These are phyloP conservation scores for Sylvia atricapilla DNA, from an alignment of 2,113 vertebrate species.

Conservation along the genomic window DNA sequence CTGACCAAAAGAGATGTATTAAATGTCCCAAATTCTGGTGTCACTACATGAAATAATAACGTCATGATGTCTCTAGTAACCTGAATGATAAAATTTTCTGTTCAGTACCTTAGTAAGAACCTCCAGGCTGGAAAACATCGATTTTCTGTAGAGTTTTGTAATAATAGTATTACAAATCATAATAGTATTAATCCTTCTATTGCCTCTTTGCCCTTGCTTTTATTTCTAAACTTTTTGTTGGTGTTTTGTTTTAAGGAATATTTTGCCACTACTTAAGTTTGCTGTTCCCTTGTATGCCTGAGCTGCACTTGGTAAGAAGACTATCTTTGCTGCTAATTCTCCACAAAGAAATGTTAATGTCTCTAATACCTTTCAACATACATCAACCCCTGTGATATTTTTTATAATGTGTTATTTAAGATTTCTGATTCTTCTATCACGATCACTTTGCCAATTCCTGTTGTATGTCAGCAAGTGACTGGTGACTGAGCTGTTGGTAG, in stretches of 20 bases:
- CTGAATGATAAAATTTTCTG: background rate
- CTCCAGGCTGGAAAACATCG: background rate
- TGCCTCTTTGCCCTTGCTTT: background rate
- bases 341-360: background rate
- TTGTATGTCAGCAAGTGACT: fast-evolving
- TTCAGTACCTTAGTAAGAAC: background rate
- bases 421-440: background rate
- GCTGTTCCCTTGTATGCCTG: background rate
- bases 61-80: background rate
- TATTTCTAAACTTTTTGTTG: background rate
- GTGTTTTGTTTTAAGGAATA: background rate
- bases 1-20: background rate
- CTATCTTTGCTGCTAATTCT: background rate
- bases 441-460: background rate
- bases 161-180: background rate
- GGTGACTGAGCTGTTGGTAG: background rate
- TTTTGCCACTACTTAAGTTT: background rate
- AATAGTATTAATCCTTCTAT: background rate
- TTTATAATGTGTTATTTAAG: background rate
- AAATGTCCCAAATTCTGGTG: background rate
- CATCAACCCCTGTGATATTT: background rate
- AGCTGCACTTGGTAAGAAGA: background rate
- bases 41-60: background rate
- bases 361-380: background rate
- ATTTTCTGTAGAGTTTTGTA: background rate